Evolutionary conservation across 2,888 invertebrate species (phyloP), one percentile per base, ranked within the genome.

Genomic region (Tineola bisselliella): DNA sequence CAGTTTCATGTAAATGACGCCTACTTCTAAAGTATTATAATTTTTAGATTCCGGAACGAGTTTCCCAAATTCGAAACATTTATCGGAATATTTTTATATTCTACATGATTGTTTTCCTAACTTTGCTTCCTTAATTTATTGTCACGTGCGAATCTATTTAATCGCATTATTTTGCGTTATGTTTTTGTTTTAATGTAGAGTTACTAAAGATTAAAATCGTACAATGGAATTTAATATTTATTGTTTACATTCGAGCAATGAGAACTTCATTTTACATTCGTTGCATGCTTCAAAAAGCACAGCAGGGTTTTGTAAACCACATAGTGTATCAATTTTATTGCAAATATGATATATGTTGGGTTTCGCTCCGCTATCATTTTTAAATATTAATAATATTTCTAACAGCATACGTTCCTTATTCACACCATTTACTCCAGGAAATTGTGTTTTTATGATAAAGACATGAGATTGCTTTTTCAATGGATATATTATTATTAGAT

Each of bases 21-120:
- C 86, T 84, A 86, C 83, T 87, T 87, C 86, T 87, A 87, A 87
- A 87, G 84, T 84, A 82, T 74, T 81, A 80, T 87, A 87, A 87
- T 86, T 86, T 86, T 84, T 84, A 81, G 73, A 77, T 86, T 84
- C 86, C 87, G 84, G 80, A 84, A 74, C 72, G 68, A 76, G 74
- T 77, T 76, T 77, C 84, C 81, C 58, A 58, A 58, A n/a, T 58
- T 30, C 56, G 1, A 56, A 56, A 48, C n/a, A 38, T 38, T 38
- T 38, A 38, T 38, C 38, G 38, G n/a, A 38, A 38, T 38, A 38
- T n/a, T n/a, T n/a, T n/a, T n/a, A n/a, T n/a, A n/a, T 6, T 38
- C 38, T 38, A 38, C 38, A 12, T n/a, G 38, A 6, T 38, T 38
- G 38, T 38, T 38, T 38, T 38, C 10, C 38, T 6, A 10, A 6